Evolutionary conservation across 2,888 invertebrate species (phyloP), one percentile per base, ranked within the genome.

Genomic region (Meloe dianella): DNA sequence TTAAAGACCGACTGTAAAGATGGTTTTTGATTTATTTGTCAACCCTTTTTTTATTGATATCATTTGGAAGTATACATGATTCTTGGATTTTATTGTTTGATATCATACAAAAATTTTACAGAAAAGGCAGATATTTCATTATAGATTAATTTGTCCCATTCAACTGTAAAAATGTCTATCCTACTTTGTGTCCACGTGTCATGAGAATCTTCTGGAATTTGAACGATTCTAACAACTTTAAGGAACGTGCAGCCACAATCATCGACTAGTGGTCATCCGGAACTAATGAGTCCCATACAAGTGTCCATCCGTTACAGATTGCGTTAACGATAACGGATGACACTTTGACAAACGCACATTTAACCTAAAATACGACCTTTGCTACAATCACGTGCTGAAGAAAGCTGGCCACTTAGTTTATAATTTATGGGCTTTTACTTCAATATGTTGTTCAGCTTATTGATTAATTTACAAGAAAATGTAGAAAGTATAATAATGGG

Each of bases 261-360:
- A 17, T 41, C 41, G 41, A 20, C 24, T 63, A 57, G 67, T 70
- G 75, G 73, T 75, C 75, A 71, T 73, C 75, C 75, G 74, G 67
- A 71, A 75, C 75, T 74, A 74, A 75, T 71, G 69, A 73, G 70
- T 71, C 69, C 67, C 70, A 65, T 60, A 59, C 57, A 65, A 72
- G 71, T 69, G 70, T 65, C 70, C 61, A 70, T 68, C 65, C 60
- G 66, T 67, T 58, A 41, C 68, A 71, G 66, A 66, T 67, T 69
- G 54, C 57, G 30, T 32, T 74, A 74, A 75, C 57, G 30, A 27
- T 74, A 74, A 75, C 74, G 73, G 71, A 69, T 73, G 75, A 74
- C 75, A 73, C 35, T n/a, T 22, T 56, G 61, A 32, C 14, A 59
- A 57, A 56, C 41, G 22, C 58, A 58, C 63, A 17, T 65, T 51